Conservation (phyloP, 2,888 invertebrate genomes). For the Clunio marinus region DNA sequence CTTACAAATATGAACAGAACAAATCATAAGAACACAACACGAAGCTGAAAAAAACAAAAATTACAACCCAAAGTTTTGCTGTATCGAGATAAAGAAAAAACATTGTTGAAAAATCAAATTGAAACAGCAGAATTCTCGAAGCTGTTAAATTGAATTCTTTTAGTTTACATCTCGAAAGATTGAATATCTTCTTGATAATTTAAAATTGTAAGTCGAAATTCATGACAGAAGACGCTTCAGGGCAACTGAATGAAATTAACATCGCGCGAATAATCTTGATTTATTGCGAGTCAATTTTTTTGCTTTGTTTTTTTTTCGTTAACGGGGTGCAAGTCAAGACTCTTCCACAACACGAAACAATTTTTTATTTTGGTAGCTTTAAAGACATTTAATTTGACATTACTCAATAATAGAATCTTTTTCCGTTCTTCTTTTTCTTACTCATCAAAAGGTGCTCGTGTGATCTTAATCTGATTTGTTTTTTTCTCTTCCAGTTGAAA, state of each 20-base stretch:
- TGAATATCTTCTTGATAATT: background rate
- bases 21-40: no score
- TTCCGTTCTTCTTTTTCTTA: background rate
- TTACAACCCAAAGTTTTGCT: no score
- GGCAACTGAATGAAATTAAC: background rate
- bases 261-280: conserved; percentile 5
- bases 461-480: conserved; percentile 18
- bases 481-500: background rate
- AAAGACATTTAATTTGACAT: conserved; percentile 15
- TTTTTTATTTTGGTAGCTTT: background rate
- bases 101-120: background rate
- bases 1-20: no score
- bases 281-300: background rate
- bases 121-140: background rate
- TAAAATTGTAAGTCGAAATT: background rate
- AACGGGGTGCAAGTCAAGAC: no score
- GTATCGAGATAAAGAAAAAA: conserved; percentile 3
- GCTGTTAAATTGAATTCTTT: conserved; percentile 16
- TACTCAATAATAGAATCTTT: background rate
- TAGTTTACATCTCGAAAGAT: background rate
- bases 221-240: background rate
- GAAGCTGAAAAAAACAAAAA: no score
- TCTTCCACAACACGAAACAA: background rate
- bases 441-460: conserved; percentile 12
- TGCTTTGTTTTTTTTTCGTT: conserved; percentile 24